Evolutionary conservation across 2,113 vertebrate species (phyloP), one percentile per base, ranked within the genome.

Genomic region (Lophochroa leadbeateri): DNA sequence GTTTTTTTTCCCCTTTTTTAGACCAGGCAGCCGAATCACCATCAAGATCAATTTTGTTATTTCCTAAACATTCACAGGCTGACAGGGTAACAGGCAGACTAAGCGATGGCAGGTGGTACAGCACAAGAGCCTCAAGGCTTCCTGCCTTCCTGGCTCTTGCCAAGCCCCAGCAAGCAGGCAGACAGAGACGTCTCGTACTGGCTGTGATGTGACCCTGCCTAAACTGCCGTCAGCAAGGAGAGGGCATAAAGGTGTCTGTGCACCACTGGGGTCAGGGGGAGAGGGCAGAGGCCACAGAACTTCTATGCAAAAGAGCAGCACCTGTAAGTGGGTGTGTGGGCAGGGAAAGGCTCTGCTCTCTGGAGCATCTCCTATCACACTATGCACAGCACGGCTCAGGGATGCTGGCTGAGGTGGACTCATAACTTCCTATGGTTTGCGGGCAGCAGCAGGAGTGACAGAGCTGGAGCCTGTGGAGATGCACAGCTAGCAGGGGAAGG

Each of bases 251-350:
- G 18, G 17, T 82, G 29, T 35, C 4, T 1, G 44, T 20, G 39
- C n/a, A 28, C 24, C 2, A 2, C 55, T 35, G 29, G 17, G 12
- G 17, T 27, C 17, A 16, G 50, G 16, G 19, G 61, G 13, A 58
- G 24, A 2, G 0, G 33, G 14, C 1, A 0, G 33, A 64, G 37
- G 37, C 33, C 2, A 5, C 37, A 27, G 33, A 35, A 21, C 6
- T 69, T 57, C 69, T 44, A 13, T 39, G 39, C 15, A n/a, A 8
- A 64, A 63, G 28, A 58, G 43, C 37, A 76, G 50, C 28, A 41
- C 17, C 63, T 69, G 25, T 43, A 58, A 70, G 53, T 1, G 6
- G 44, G n/a, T 10, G 25, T 2, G 0, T 13, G 44, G n/a, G 33
- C 17, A 24, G 55, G 31, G 50, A 52, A 80, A 70, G 61, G 44